Percentiles rank a stretch among this genome's conserved stretches.
Evolutionary conservation across 2,888 invertebrate species (phyloP).

Genomic region (Siphonodentalium dalli): DNA sequence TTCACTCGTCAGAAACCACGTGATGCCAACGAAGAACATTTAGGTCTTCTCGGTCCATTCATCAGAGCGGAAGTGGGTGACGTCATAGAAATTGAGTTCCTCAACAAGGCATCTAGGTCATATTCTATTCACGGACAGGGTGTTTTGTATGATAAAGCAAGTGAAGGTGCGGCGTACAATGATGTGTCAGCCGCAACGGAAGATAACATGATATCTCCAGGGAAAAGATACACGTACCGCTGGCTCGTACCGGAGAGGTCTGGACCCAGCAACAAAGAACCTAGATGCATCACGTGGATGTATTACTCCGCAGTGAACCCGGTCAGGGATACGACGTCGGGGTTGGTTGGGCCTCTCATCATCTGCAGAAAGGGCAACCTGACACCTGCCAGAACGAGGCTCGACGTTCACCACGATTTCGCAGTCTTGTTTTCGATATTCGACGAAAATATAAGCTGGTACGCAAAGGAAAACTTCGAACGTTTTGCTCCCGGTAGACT

Average conservation of each 20-base stretch:
- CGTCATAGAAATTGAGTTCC: constrained; percentile 31
- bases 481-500: too few relatives aligned
- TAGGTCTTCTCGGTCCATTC: constrained; percentile 39
- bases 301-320: constrained; percentile 38
- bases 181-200: background rate
- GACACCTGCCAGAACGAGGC: constrained; percentile 12
- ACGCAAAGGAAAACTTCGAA: constrained; percentile 46
- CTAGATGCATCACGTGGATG: constrained; percentile 35
- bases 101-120: constrained; percentile 35
- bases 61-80: constrained; percentile 48
- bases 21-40: constrained; percentile 10
- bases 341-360: constrained; percentile 36
- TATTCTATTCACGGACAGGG: constrained; percentile 39
- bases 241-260: constrained; percentile 37
- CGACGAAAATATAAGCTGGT: constrained; percentile 53
- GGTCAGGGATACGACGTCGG: constrained; percentile 32
- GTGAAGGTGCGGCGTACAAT: constrained; percentile 25
- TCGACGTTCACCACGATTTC: constrained; percentile 45
- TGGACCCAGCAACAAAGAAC: constrained; percentile 35
- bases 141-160: constrained; percentile 29
- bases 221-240: constrained; percentile 28
- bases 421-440: constrained; percentile 45
- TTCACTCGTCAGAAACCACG: constrained; percentile 23
- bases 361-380: constrained; percentile 33
- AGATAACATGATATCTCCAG: constrained; percentile 16